Percentiles rank a stretch among this genome's conserved stretches.
Evolutionary conservation across 2,888 invertebrate genomes (phyloP).

Genomic region (Bombyx huttoni): DNA sequence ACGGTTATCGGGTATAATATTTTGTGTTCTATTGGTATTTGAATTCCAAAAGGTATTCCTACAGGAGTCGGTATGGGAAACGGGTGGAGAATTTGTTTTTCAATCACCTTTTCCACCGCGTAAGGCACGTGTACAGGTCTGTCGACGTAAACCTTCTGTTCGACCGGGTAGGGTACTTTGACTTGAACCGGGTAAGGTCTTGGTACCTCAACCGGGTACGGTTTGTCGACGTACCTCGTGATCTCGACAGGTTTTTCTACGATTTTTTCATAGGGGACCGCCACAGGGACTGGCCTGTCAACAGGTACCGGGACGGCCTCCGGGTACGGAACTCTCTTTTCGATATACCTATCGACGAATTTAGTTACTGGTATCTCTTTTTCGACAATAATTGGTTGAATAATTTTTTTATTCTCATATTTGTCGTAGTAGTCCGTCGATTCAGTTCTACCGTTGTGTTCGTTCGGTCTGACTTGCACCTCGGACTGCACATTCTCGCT

Average conservation of each 20-base stretch:
- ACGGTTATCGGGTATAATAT: slow-evolving; percentile 46
- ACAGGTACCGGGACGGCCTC: slow-evolving; percentile 46
- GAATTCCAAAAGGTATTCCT: slow-evolving; percentile 42
- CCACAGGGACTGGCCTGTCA: slow-evolving; percentile 53
- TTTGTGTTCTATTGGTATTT: slow-evolving; percentile 45
- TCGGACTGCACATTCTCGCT: slow-evolving; percentile 43
- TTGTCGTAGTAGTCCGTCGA: slow-evolving; percentile 26
- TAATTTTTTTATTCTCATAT: slow-evolving; percentile 40
- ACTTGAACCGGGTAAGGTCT: slow-evolving; percentile 70
- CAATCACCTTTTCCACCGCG: slow-evolving; percentile 65
- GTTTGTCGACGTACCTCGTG: slow-evolving; percentile 69
- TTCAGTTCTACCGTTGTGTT: slow-evolving; percentile 31
- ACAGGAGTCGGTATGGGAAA: slow-evolving; percentile 57
- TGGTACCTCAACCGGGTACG: slow-evolving; percentile 68
- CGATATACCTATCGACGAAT: slow-evolving; percentile 52
- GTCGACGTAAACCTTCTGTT: slow-evolving; percentile 66
- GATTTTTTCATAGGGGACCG: slow-evolving; percentile 63
- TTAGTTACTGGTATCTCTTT: slow-evolving; percentile 60
- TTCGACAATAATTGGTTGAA: slow-evolving; percentile 59
- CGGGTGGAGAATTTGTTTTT: slow-evolving; percentile 55
- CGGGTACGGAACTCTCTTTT: slow-evolving; percentile 56
- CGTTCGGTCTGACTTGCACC: slow-evolving; percentile 36
- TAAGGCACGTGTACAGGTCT: slow-evolving; percentile 60
- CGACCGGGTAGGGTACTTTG: slow-evolving; percentile 61
- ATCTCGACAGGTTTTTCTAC: slow-evolving; percentile 69